Conservation (phyloP, 2,797 vertebrate genomes). For the Tapirus indicus region DNA sequence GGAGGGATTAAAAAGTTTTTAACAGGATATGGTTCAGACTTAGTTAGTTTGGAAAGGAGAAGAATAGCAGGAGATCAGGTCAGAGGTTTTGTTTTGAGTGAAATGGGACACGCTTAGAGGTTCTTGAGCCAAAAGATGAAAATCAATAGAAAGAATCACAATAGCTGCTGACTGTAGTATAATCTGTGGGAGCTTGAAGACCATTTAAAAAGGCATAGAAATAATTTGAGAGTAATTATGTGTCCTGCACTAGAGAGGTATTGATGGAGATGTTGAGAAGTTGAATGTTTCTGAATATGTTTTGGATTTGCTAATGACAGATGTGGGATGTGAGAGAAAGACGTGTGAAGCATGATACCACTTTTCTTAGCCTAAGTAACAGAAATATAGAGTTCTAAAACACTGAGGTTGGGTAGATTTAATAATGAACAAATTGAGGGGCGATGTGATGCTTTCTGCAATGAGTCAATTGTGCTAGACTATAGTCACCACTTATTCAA, state of each 20-base stretch:
- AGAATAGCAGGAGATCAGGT: background rate
- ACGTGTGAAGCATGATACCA: background rate
- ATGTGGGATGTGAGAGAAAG: background rate
- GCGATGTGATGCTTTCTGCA: background rate
- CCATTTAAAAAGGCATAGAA: slow-evolving; percentile 1
- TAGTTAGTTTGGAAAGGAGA: background rate
- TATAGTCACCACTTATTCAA: background rate
- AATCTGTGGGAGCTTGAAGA: background rate
- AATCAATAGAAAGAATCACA: background rate
- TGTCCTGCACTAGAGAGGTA: background rate
- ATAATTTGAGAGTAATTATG: background rate
- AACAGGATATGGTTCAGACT: background rate
- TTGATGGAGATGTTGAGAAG: background rate
- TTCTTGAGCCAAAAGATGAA: background rate
- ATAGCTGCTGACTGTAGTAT: background rate
- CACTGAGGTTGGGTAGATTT: background rate
- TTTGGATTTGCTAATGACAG: background rate
- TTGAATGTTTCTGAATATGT: background rate
- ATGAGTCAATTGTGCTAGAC: background rate
- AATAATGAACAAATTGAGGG: background rate
- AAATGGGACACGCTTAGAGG: background rate
- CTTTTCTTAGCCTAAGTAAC: background rate
- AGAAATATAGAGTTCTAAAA: background rate
- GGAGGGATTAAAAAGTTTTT: background rate
- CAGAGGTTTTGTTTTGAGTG: background rate